Evolutionary conservation across 1,140 invertebrate species (phyloP).

Genomic region (Dendrolimus kikuchii): DNA sequence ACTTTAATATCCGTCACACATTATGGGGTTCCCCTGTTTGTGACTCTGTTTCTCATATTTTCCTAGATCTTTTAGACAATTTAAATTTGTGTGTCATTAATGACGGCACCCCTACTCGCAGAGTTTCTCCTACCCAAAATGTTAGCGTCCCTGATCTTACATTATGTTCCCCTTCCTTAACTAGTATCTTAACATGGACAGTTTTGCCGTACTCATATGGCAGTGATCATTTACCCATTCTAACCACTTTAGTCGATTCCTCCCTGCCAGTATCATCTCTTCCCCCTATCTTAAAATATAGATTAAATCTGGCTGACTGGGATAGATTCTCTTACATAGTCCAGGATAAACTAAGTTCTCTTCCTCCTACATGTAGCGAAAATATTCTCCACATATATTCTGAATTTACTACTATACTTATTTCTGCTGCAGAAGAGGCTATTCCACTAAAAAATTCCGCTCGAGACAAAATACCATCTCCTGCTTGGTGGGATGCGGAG

Average conservation of each 20-base stretch:
- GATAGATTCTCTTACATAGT: too few species aligned
- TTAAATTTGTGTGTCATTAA: constrained; percentile 12
- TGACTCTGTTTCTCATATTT: constrained; percentile 3
- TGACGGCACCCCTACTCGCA: constrained; percentile 3
- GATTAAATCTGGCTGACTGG: too few species aligned
- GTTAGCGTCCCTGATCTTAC: constrained; percentile 1
- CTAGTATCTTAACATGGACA: neutral
- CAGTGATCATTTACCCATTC: constrained; percentile 4
- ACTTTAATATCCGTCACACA: constrained; percentile 6
- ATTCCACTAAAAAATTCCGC: constrained; percentile 13
- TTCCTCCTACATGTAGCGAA: too few species aligned
- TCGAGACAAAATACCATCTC: constrained; percentile 4
- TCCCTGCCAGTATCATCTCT: neutral
- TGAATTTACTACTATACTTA: too few species aligned
- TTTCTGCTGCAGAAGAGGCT: neutral
- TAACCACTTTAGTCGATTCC: neutral
- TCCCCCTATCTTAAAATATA: too few species aligned
- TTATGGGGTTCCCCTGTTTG: constrained; percentile 6
- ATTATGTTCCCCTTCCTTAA: constrained; percentile 1
- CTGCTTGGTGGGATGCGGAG: too few species aligned
- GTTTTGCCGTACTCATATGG: constrained; percentile 1
- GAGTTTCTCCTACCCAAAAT: neutral
- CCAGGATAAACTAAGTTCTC: too few species aligned
- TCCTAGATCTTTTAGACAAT: constrained; percentile 9
- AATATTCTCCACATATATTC: too few species aligned